A percentile compares a stretch with the other conserved stretches of the same genome.
These are phyloP conservation scores for Glaucomys volans DNA, from an alignment of 2,113 vertebrate species.

Conservation along the genomic window DNA sequence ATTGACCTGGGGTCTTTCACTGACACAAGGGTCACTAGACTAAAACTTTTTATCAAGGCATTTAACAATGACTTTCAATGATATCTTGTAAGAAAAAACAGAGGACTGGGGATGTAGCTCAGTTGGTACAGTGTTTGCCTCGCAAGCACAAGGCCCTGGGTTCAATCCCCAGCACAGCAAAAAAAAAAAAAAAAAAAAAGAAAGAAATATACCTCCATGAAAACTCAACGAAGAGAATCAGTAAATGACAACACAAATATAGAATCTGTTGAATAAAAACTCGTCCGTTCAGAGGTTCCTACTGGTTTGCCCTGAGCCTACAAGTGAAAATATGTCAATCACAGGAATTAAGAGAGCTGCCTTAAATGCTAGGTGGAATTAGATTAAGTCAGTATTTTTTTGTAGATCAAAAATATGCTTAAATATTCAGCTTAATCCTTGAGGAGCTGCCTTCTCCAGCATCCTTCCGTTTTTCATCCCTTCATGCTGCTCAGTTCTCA, in stretches of 20 bases:
- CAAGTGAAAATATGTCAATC: not conserved
- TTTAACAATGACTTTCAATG: not conserved
- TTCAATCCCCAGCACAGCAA: too few relatives aligned
- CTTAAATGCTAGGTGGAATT: not conserved
- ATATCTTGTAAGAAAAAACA: not conserved
- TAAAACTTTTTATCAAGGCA: not conserved
- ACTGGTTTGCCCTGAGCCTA: not conserved
- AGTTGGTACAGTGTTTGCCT: too few relatives aligned
- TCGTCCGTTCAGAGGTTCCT: not conserved
- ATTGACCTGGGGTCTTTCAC: not conserved
- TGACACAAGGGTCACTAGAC: not conserved
- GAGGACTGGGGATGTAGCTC: too few relatives aligned
- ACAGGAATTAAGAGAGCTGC: not conserved
- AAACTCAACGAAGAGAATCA: not conserved
- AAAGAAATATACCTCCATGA: not conserved
- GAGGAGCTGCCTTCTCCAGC: not conserved
- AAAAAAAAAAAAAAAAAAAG: too few relatives aligned
- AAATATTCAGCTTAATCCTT: not conserved
- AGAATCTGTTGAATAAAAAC: not conserved
- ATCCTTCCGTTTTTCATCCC: not conserved
- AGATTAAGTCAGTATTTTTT: not conserved
- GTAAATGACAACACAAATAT: not conserved
- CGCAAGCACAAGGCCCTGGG: too few relatives aligned
- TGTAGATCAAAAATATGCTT: not conserved
- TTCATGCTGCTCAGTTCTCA: not conserved